phyloP scores from a whole-genome alignment of 2,888 invertebrate species.

The Nudaria mundana region DNA sequence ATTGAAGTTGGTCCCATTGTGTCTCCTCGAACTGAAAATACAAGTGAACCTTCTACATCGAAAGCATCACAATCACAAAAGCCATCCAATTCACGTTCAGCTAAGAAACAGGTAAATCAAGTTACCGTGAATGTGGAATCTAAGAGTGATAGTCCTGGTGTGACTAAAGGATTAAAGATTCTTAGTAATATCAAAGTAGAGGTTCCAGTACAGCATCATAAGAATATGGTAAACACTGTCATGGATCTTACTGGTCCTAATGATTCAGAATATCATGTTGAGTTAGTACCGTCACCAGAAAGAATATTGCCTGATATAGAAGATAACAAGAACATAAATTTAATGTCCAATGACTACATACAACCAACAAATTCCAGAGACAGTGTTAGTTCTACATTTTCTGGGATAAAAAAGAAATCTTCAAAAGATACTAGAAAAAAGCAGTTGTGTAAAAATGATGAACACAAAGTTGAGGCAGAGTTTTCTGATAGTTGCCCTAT shows the following conservation, averaged over 20 bases:
- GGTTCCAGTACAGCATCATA: constrained; percentile 72
- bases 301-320: constrained; percentile 70
- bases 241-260: constrained; percentile 68
- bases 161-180: constrained; percentile 71
- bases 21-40: constrained; percentile 29
- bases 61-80: constrained; percentile 10
- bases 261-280: constrained; percentile 53
- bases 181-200: constrained; percentile 79
- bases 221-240: constrained; percentile 69
- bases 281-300: constrained; percentile 54
- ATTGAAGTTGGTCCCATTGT: constrained; percentile 69
- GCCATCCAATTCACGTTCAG: constrained; percentile 14
- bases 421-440: constrained; percentile 56
- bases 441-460: too few species aligned
- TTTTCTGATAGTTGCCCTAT: constrained; percentile 71
- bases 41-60: constrained; percentile 6
- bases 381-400: constrained; percentile 58
- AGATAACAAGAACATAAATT: constrained; percentile 50
- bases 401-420: constrained; percentile 70
- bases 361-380: constrained; percentile 52
- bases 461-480: constrained; percentile 63
- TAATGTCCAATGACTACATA: constrained; percentile 41
- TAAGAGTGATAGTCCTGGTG: constrained; percentile 48
- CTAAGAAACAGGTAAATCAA: constrained; percentile 25
- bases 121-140: constrained; percentile 36